A percentile compares a stretch with the other conserved stretches of the same genome.
Evolutionary conservation across 2,888 invertebrate species (phyloP).

Genomic region (Oscheius sp.): DNA sequence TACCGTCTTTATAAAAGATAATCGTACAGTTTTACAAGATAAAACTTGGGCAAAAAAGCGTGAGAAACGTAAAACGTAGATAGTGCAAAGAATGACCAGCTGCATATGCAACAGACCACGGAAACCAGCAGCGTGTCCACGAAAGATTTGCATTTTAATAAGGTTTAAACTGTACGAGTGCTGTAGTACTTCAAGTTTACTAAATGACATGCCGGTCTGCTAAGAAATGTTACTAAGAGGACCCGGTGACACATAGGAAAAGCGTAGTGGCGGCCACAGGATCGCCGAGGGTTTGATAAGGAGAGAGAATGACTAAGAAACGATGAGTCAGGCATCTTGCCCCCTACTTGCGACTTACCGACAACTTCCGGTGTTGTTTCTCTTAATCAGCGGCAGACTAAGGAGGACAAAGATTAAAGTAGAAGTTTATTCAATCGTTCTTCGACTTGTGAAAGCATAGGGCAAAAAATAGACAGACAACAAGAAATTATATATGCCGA

Average conservation of each 20-base stretch:
- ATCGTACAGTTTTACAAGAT: background rate
- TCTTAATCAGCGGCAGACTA: background rate
- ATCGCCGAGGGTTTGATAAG: constrained; percentile 22
- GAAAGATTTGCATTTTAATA: constrained; percentile 17
- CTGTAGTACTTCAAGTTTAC: background rate
- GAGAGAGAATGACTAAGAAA: constrained; percentile 17
- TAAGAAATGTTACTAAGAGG: background rate
- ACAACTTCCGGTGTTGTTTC: background rate
- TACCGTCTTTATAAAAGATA: background rate
- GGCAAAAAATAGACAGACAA: constrained; percentile 10
- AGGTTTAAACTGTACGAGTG: background rate
- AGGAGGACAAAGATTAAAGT: background rate
- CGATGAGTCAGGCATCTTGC: constrained; percentile 6
- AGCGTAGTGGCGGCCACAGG: constrained; percentile 9
- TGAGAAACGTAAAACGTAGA: background rate
- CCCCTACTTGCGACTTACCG: background rate
- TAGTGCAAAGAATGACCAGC: constrained; percentile 7
- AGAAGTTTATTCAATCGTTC: constrained; percentile 1
- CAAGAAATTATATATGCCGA: constrained; percentile 18
- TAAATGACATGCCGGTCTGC: too few species aligned
- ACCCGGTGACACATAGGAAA: background rate
- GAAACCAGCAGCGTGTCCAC: background rate
- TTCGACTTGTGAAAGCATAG: constrained; percentile 29
- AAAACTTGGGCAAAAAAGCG: background rate
- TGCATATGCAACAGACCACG: background rate